These are phyloP conservation scores for Catostomus latipinnis DNA, from an alignment of 2,797 vertebrate genomes.

Conservation along the genomic window DNA sequence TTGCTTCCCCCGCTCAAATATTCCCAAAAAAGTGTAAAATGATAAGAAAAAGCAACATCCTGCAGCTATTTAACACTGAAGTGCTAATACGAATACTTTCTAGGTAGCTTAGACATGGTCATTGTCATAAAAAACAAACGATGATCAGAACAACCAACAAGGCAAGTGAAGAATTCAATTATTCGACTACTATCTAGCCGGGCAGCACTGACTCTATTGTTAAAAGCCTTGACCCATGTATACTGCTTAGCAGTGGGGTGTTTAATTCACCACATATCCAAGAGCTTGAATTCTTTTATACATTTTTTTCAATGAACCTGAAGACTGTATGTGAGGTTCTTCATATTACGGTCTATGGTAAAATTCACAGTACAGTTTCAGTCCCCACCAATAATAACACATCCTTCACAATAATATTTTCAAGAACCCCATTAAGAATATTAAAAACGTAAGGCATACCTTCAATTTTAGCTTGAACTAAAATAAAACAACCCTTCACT, in stretches of 20 bases:
- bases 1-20: neutral
- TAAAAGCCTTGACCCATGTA: neutral
- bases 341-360: neutral
- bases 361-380: neutral
- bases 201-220: slow-evolving; percentile 12
- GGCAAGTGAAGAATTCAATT: neutral
- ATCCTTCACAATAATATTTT: neutral
- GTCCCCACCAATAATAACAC: no score
- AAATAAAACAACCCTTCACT: neutral
- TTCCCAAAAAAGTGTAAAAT: neutral
- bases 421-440: neutral
- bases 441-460: neutral
- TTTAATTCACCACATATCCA: neutral
- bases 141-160: slow-evolving; percentile 20
- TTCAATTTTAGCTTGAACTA: neutral
- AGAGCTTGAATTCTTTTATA: neutral
- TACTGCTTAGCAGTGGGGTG: neutral
- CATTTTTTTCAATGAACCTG: neutral
- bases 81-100: neutral
- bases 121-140: neutral
- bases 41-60: neutral
- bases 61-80: neutral
- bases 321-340: neutral
- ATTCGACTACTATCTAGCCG: slow-evolving; percentile 1
- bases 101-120: neutral